Evolutionary conservation across 2,888 invertebrate genomes (phyloP).

Genomic region (Isoperla grammatica): DNA sequence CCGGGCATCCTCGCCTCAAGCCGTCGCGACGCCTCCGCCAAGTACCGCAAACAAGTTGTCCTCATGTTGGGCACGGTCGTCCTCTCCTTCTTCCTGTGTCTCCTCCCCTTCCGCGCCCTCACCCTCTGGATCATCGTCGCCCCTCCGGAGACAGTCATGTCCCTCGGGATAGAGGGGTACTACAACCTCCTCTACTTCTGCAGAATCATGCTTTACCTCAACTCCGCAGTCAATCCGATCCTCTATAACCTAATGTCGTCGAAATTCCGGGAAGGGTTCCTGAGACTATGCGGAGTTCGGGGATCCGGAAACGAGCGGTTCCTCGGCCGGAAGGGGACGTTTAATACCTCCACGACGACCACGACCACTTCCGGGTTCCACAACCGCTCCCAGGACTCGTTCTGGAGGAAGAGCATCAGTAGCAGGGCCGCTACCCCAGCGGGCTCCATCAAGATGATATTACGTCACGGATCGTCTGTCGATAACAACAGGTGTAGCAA

Average conservation of each 20-base stretch:
- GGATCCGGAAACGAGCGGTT: conserved; percentile 38
- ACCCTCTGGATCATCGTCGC: conserved; percentile 83
- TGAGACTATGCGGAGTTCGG: conserved; percentile 54
- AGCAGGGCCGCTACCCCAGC: conserved; percentile 2
- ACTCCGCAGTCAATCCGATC: conserved; percentile 88
- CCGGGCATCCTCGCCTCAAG: conserved; percentile 61
- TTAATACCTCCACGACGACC: conserved; percentile 59
- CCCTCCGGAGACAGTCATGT: conserved; percentile 52
- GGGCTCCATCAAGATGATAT: conserved; percentile 11
- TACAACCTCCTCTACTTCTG: conserved; percentile 80
- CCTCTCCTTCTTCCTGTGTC: conserved; percentile 82
- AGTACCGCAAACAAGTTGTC: conserved; percentile 60
- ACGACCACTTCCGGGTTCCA: conserved; percentile 54
- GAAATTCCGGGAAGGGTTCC: conserved; percentile 79
- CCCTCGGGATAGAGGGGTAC: conserved; percentile 73
- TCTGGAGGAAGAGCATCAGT: conserved; percentile 49
- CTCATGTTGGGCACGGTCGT: conserved; percentile 87
- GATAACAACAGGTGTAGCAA: conserved; percentile 1
- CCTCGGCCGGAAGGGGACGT: conserved; percentile 60
- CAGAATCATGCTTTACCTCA: conserved; percentile 81
- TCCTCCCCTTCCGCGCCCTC: conserved; percentile 82
- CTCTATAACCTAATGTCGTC: conserved; percentile 89
- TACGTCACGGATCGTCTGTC: conserved; percentile 1
- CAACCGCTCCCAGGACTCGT: conserved; percentile 47
- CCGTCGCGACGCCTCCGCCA: conserved; percentile 38